Evolutionary conservation across 2,888 invertebrate genomes (phyloP), one percentile per base, ranked within the genome.

Genomic region (Latheticus oryzae): DNA sequence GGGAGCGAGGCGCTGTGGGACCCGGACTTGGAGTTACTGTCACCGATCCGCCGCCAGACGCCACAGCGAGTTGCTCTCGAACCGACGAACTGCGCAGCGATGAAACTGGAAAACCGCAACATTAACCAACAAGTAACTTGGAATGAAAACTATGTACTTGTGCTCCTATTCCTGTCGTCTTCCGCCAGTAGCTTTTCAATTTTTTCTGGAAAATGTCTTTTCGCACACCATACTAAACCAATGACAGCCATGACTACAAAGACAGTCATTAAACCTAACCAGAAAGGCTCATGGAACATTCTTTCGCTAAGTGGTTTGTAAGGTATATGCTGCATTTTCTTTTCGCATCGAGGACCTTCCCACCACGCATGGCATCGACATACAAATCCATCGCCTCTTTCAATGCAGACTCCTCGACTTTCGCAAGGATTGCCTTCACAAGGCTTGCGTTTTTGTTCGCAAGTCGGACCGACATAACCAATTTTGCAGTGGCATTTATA

Each of bases 271-370:
- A 94, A 82, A 0, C 93, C 93, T 30, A 94, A 81, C 93, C 93
- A 93, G 77, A 94, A 93, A 0, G 93, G 93, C 74, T 93, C 93
- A 67, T 91, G 89, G 17, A 93, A 80, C 89, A 94, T 90, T 15
- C 91, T 81, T 66, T 91, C 87, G 5, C 91, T 90, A 9, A 93
- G 80, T 2, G 87, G 87, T 67, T 86, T 87, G 75, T 85, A 87
- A 1, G 87, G 87, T 56, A 88, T 87, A 68, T 87, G 85, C 63
- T 87, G 82, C 79, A 87, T 86, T 28, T 85, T 79, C 43, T 81
- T 79, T 77, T 91, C 90, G 72, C 92, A 92, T 62, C 86, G 83
- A 68, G 79, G 74, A 37, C 84, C 83, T 79, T 78, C 76, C 76
- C 78, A 79, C 79, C 89, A 90, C 0, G 89, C 88, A 70, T 89